Base-by-base conservation (phyloP, 2,888 invertebrate genomes). In the Alloplasta piceator region DNA sequence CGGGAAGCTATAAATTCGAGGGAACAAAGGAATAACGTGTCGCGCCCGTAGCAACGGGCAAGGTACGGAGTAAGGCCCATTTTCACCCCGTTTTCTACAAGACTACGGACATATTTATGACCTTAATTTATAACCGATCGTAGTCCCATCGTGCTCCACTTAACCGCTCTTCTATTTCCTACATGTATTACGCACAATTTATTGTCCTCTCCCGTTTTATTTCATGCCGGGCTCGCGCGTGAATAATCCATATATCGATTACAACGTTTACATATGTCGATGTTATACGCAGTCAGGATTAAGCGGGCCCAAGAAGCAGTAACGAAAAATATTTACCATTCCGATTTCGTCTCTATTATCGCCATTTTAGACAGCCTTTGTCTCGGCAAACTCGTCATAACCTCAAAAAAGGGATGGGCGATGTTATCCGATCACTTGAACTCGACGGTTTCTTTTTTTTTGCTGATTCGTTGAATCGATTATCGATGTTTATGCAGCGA, bases 1-100 rank as follows among this genome's bases (percentile, higher is more conserved):
- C 77, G 72, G 73, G 78, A 75, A 74, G 78, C 78, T 50, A 82
- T 82, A 78, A 82, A 82, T 82, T 79, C 60, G 14, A 46, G 73
- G 74, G 70, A 82, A 82, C 82, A 82, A 82, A 74, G 46, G 74
- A 64, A 60, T 46, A 41, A 74, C 74, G 82, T 70, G 82, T 78
- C 78, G 73, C 82, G 82, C 82, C 78, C 58, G 67, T 7, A 48
- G 77, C 60, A 58, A 61, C 81, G 43, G 63, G 43, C 55, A 43
- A 61, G 68, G 58, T 58, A 56, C 74, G n/a, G 36, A 67, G 66
- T 83, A 85, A 82, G 87, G 86, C 87, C 89, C 89, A 90, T 91
- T 91, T 91, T 91, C 90, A 91, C 91, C 90, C 91, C 89, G 88
- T 91, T 90, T 89, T 85, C 86, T 86, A 91, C 90, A 91, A 91